Conservation (phyloP, 2,113 vertebrate species). For the Athene cunicularia region DNA sequence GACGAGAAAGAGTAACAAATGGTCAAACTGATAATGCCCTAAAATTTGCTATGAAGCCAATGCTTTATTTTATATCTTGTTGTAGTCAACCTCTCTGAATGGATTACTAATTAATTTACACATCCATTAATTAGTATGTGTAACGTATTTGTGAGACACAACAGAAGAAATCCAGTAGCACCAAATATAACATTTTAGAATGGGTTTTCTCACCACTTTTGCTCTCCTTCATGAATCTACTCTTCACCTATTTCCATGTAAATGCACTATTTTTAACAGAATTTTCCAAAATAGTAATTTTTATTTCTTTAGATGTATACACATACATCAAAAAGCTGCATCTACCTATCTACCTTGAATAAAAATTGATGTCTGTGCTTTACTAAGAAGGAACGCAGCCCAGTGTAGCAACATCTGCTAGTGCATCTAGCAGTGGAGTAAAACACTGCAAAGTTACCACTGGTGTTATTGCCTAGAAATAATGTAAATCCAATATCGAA, state of each 20-base stretch:
- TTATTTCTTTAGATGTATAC: not conserved
- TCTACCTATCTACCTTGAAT: not conserved
- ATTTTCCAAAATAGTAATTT: not conserved
- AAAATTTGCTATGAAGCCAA: not conserved
- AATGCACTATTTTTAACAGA: not conserved
- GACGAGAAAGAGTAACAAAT: conserved; percentile 34
- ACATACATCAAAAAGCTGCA: not conserved
- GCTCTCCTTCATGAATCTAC: not conserved
- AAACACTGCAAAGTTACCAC: conserved; percentile 1
- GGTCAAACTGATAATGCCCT: conserved; percentile 20
- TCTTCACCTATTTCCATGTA: not conserved
- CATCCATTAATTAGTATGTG: not conserved
- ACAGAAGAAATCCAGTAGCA: not conserved
- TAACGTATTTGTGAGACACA: not conserved
- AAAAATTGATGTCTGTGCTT: not conserved
- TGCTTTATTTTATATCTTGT: conserved; percentile 2
- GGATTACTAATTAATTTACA: not conserved
- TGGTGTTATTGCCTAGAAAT: conserved; percentile 19
- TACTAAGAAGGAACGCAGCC: not conserved
- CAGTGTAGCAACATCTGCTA: not conserved
- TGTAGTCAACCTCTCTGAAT: not conserved
- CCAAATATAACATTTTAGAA: not conserved
- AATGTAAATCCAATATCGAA: not conserved
- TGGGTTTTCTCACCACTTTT: not conserved
- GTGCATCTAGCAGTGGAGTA: not conserved